Base-by-base conservation (phyloP, 2,113 vertebrate genomes). In the Sialia sialis region DNA sequence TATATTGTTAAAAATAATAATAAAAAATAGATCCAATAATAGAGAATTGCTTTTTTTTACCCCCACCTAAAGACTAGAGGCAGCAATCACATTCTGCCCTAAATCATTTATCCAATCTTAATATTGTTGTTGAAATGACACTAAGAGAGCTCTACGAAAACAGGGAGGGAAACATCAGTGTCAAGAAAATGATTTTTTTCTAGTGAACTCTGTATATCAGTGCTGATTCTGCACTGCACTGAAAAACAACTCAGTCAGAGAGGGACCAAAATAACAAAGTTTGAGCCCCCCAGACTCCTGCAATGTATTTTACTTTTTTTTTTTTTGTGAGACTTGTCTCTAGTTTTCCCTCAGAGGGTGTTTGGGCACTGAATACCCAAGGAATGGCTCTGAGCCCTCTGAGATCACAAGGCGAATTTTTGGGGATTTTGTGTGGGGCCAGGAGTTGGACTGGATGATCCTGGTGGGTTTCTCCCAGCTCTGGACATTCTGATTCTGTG, bases 1-100 rank as follows among this genome's bases (percentile, higher is more conserved):
- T 85, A 55, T 43, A 85, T 79, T 94, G 80, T 94, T 91, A 84
- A 87, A 94, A 93, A 94, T 68, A 83, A 83, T 89, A 62, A 81
- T 59, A 90, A 78, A 44, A 86, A 22, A 67, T 25, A 26, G 19
- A 39, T 64, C 56, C 36, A 94, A 41, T 75, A 89, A 60, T 64
- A 81, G 4, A 75, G 15, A 91, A 95, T 78, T 69, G 32, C 10
- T 59, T 85, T 63, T 76, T 63, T 19, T 19, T 26, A 7, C 1
- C 2, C 5, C 22, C 49, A 23, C 19, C 23, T 36, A 41, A 80
- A 46, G 34, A 86, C n/a, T 41, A 39, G 36, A 60, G 19, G 17
- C 48, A 91, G 49, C 39, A 87, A 69, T 13, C 18, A 73, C 44
- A 72, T 49, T 84, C 23, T 76, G 25, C 34, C 25, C 72, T 87